These are phyloP conservation scores for Rhineura floridana DNA, from an alignment of 2,113 vertebrate species.

Conservation along the genomic window DNA sequence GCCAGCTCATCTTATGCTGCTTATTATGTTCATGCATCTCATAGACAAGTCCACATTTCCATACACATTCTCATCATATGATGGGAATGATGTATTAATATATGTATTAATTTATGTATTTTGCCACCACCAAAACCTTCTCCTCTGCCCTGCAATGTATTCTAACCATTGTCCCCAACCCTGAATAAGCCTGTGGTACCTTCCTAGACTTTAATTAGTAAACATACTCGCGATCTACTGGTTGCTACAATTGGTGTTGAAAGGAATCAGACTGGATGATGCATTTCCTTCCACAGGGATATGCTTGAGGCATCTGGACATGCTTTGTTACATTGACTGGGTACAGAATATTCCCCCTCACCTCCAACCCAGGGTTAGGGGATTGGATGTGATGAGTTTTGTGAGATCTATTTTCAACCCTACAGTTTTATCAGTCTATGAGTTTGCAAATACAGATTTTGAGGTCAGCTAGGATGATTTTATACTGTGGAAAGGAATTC, in stretches of 20 bases:
- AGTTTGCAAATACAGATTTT: not conserved
- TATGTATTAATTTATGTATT: too few relatives aligned
- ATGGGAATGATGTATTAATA: too few relatives aligned
- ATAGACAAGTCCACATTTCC: not conserved
- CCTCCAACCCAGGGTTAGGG: not conserved
- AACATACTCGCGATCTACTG: not conserved
- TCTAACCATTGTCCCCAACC: not conserved
- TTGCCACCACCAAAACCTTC: too few relatives aligned
- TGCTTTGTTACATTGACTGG: not conserved
- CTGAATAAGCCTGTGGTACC: not conserved
- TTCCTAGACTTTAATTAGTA: not conserved
- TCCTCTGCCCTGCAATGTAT: not conserved
- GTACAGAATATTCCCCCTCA: not conserved
- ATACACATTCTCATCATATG: not conserved
- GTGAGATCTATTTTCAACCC: not conserved
- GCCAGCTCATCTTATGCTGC: not conserved
- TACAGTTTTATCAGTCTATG: not conserved
- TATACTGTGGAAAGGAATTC: not conserved
- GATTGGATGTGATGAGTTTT: not conserved
- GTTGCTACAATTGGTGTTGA: not conserved
- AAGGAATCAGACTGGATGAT: not conserved
- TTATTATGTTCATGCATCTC: not conserved
- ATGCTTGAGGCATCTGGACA: not conserved
- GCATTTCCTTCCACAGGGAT: not conserved
- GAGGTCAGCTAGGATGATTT: not conserved